Conservation (phyloP, 2,888 invertebrate genomes). For the Schizotus pectinicornis region DNA sequence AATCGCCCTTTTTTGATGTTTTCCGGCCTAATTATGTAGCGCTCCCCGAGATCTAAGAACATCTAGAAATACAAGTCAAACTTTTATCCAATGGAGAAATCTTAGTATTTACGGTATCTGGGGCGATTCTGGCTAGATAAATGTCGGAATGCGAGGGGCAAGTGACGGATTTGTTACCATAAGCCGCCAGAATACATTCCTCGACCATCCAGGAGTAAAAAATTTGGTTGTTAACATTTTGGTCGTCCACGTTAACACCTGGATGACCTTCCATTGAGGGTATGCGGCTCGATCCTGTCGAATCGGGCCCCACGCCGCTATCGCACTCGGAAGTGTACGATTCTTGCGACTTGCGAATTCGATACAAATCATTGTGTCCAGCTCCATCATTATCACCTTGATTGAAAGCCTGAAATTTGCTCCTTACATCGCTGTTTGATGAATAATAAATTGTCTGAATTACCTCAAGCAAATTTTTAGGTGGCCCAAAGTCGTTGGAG, state of each 20-base stretch:
- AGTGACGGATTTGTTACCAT: constrained; percentile 70
- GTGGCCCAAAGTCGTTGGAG: constrained; percentile 34
- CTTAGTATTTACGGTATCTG: constrained; percentile 76
- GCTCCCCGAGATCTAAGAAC: constrained; percentile 86
- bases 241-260: constrained; percentile 54
- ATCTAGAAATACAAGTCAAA: constrained; percentile 59
- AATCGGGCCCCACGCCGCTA: constrained; percentile 86
- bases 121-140: constrained; percentile 81
- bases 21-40: constrained; percentile 81
- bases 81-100: background rate
- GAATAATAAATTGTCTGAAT: background rate
- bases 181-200: constrained; percentile 91
- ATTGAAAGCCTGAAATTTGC: too few species aligned
- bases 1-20: constrained; percentile 77
- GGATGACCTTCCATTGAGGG: constrained; percentile 83
- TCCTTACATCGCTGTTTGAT: background rate
- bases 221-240: constrained; percentile 43
- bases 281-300: constrained; percentile 78
- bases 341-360: constrained; percentile 68
- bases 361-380: constrained; percentile 36
- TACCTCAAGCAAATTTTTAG: constrained; percentile 21
- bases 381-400: constrained; percentile 3
- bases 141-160: constrained; percentile 84
- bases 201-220: constrained; percentile 91
- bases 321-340: constrained; percentile 84